Evolutionary conservation across 2,797 vertebrate genomes (phyloP).

Genomic region (Eospalax fontanierii): DNA sequence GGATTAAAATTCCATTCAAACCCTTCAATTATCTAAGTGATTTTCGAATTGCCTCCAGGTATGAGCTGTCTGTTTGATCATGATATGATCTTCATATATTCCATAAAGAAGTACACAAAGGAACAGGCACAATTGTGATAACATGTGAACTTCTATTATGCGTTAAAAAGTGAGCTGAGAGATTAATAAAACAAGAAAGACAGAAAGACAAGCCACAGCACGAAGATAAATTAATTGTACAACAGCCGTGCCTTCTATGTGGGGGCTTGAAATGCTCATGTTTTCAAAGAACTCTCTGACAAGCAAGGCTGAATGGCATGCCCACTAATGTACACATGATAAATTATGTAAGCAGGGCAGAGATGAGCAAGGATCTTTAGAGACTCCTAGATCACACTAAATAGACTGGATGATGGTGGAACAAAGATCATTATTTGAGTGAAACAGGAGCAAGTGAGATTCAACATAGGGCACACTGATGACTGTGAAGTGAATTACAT

Average conservation of each 20-base stretch:
- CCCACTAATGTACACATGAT: not conserved
- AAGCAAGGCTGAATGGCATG: constrained; percentile 47
- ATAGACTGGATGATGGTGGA: constrained; percentile 71
- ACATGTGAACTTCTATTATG: constrained; percentile 58
- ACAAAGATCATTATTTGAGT: constrained; percentile 69
- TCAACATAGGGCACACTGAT: not conserved
- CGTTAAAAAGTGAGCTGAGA: constrained; percentile 74
- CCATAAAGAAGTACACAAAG: constrained; percentile 52
- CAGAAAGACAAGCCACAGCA: constrained; percentile 58
- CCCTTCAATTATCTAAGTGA: constrained; percentile 61
- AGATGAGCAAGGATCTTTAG: constrained; percentile 53
- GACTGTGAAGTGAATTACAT: not conserved
- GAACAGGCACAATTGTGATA: constrained; percentile 19
- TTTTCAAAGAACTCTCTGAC: constrained; percentile 63
- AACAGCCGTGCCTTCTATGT: not conserved
- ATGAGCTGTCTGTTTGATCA: constrained; percentile 67
- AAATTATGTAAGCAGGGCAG: constrained; percentile 75
- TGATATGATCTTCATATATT: constrained; percentile 61
- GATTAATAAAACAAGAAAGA: constrained; percentile 65
- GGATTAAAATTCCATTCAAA: constrained; percentile 72
- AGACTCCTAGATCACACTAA: constrained; percentile 64
- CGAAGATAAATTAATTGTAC: constrained; percentile 61
- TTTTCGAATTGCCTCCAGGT: constrained; percentile 60
- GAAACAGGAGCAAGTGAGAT: constrained; percentile 68
- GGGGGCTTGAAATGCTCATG: constrained; percentile 15